Percentiles rank a stretch among this genome's conserved stretches.
Conservation (phyloP, 2,888 invertebrate species). For the Eledone cirrhosa region DNA sequence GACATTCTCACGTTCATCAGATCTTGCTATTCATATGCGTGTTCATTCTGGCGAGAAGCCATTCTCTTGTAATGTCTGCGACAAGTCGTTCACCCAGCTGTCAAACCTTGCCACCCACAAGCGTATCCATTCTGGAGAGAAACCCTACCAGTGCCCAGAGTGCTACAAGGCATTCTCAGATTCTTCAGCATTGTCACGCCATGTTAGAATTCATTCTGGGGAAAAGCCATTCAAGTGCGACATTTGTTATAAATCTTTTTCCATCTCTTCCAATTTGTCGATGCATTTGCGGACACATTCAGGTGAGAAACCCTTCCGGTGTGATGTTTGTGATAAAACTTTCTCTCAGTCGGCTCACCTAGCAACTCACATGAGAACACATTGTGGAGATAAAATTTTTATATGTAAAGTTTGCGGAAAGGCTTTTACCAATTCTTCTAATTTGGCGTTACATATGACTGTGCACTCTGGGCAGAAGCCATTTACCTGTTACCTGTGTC, state of each 20-base stretch:
- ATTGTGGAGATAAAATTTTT: constrained; percentile 12
- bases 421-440: constrained; percentile 4
- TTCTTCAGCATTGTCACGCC: not conserved
- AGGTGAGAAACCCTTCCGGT: constrained; percentile 13
- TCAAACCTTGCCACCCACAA: constrained; percentile 17
- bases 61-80: constrained; percentile 16
- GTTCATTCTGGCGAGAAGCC: constrained; percentile 18
- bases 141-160: constrained; percentile 10
- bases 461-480: constrained; percentile 17
- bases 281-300: constrained; percentile 15
- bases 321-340: constrained; percentile 18
- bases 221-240: constrained; percentile 22
- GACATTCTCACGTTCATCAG: not conserved
- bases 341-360: constrained; percentile 17
- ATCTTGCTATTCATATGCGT: constrained; percentile 15
- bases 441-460: not conserved
- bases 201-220: constrained; percentile 16
- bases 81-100: constrained; percentile 16
- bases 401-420: constrained; percentile 22
- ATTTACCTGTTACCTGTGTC: not conserved
- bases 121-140: constrained; percentile 19
- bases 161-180: constrained; percentile 17
- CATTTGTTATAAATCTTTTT: constrained; percentile 9
- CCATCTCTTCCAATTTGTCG: constrained; percentile 10
- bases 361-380: constrained; percentile 8